A percentile compares a stretch with the other conserved stretches of the same genome.
phyloP scores from a whole-genome alignment of 2,888 invertebrate genomes.

The Metopia argyrocephala region DNA sequence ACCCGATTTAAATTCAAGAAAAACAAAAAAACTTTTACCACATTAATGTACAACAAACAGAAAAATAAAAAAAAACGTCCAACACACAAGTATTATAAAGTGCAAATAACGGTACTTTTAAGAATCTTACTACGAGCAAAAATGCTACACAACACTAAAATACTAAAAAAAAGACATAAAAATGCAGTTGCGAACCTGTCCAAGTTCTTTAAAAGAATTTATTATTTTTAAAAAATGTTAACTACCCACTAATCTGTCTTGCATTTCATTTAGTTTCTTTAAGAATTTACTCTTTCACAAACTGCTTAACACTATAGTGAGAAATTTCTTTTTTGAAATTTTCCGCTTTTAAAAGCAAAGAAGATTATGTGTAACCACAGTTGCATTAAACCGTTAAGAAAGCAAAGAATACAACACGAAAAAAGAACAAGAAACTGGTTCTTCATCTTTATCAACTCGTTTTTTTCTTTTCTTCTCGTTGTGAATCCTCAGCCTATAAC shows the following conservation, averaged over 20 bases:
- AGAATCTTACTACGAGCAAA: constrained; percentile 19
- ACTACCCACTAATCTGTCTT: not conserved
- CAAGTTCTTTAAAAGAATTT: not conserved
- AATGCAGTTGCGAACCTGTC: not conserved
- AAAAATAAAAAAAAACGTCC: constrained; percentile 4
- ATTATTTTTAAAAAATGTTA: not conserved
- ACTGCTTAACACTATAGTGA: not conserved
- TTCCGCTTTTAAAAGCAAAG: constrained; percentile 37
- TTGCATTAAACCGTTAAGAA: constrained; percentile 45
- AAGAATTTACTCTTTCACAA: constrained; percentile 14
- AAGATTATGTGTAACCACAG: constrained; percentile 51
- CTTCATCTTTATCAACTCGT: not conserved
- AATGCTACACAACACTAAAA: not conserved
- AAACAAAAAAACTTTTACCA: not conserved
- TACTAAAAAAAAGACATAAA: not conserved
- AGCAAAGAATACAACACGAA: constrained; percentile 8
- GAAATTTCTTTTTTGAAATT: not conserved
- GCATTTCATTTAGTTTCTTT: not conserved
- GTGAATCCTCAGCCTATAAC: too few species aligned
- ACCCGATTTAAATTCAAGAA: constrained; percentile 31
- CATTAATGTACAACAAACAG: not conserved
- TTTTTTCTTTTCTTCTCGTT: not conserved
- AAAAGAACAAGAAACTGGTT: constrained; percentile 45
- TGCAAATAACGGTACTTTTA: constrained; percentile 51
- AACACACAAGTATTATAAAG: constrained; percentile 31